Evolutionary conservation across 2,113 vertebrate genomes (phyloP), one percentile per base, ranked within the genome.

Genomic region (Emydura subglobosa): DNA sequence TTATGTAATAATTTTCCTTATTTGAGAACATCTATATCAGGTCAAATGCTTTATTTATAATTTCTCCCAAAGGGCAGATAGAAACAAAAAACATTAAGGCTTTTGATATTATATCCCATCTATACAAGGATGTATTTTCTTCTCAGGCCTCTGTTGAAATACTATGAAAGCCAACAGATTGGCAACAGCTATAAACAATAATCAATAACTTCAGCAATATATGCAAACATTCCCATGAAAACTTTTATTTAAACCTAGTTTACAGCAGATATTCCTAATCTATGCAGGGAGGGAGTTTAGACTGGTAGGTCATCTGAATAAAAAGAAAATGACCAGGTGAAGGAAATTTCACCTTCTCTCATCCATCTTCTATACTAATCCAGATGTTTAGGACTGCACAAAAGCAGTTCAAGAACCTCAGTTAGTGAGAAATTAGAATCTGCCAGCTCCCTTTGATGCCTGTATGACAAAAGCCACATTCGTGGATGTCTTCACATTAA

Each of bases 351-450:
- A 44, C 31, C 51, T 24, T 3, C 50, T 82, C 25, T 19, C 53
- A n/a, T 44, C 3, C 6, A 80, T 49, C 51, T 13, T 39, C 53
- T 11, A 27, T 2, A 54, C 50, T 24, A 80, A 85, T 5, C 7
- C 2, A 82, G 19, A 1, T 22, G 85, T 57, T 82, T 49, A 1
- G 0, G 4, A 24, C 22, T 2, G 3, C 22, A 1, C 0, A 29
- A 4, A 53, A 49, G 47, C 1, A 61, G 61, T 68, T 9, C 31
- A 34, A 68, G 34, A 68, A 68, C 29, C 59, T 61, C 25, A 61
- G 5, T 61, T 61, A 13, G 29, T 29, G 29, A 61, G 27, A 61
- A 61, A 61, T 27, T 54, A 54, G 53, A 54, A 54, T 22, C 11
- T 61, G 29, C 25, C 59, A 61, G 11, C 13, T 31, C 29, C 29